Percentiles rank a stretch among this genome's conserved stretches.
phyloP scores from a whole-genome alignment of 2,113 vertebrate genomes.

The Argyrosomus japonicus region DNA sequence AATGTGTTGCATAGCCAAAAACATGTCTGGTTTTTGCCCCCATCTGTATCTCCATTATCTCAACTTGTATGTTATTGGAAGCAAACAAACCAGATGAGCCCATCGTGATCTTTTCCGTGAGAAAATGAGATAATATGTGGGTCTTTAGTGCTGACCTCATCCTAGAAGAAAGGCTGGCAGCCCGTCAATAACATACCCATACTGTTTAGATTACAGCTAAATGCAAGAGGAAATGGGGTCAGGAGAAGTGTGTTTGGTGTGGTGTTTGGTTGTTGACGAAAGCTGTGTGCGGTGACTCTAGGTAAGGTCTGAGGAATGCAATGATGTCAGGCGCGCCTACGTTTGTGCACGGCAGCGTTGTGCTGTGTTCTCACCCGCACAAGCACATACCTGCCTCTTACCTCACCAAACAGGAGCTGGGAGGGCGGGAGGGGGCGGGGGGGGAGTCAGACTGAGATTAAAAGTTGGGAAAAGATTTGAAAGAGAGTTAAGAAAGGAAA shows the following conservation, averaged over 20 bases:
- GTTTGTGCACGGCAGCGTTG: conserved; percentile 11
- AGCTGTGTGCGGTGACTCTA: conserved; percentile 38
- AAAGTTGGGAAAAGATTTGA: conserved; percentile 22
- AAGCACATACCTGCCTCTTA: conserved; percentile 74
- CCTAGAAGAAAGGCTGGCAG: conserved; percentile 23
- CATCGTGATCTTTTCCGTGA: conserved; percentile 22
- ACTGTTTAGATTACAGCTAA: conserved; percentile 54
- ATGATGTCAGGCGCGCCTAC: conserved; percentile 64
- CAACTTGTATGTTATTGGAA: neutral
- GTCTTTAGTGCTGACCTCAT: conserved; percentile 59
- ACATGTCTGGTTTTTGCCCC: neutral
- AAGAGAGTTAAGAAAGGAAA: conserved; percentile 26
- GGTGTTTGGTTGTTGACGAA: conserved; percentile 47
- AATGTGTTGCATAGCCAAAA: neutral
- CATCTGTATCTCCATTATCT: neutral
- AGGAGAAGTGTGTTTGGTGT: conserved; percentile 35
- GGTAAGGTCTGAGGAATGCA: conserved; percentile 73
- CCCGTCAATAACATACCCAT: conserved; percentile 19
- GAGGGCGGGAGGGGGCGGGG: neutral
- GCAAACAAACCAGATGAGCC: conserved; percentile 25
- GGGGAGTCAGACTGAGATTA: conserved; percentile 16
- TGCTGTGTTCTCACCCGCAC: conserved; percentile 68
- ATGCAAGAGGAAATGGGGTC: conserved; percentile 42
- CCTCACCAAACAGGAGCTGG: conserved; percentile 36
- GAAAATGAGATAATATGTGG: conserved; percentile 26